Conservation (phyloP, 2,888 invertebrate genomes). For the Diachrysia chrysitis region DNA sequence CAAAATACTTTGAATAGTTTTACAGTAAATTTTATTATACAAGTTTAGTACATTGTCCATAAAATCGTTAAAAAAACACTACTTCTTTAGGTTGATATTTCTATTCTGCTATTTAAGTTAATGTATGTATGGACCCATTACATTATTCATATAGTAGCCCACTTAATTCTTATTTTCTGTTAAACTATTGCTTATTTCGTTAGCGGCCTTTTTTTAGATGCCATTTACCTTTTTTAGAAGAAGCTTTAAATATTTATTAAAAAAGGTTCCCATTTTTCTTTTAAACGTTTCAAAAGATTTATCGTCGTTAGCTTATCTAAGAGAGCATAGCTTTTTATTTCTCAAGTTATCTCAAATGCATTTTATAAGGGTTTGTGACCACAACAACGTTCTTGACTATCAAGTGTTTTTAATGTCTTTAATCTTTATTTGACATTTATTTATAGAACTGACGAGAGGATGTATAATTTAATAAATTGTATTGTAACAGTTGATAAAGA, state of each 20-base stretch:
- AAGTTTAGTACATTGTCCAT: no score
- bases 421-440: conserved; percentile 6
- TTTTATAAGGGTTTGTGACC: conserved; percentile 39
- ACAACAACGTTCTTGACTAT: conserved; percentile 2
- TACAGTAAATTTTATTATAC: no score
- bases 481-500: no score
- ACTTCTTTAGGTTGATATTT: no score
- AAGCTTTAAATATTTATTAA: conserved; percentile 32
- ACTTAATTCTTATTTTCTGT: no score
- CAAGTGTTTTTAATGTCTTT: not conserved
- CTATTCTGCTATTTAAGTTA: no score
- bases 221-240: conserved; percentile 23
- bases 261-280: conserved; percentile 42
- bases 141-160: no score
- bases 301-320: conserved; percentile 50
- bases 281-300: conserved; percentile 50
- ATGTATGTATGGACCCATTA: no score
- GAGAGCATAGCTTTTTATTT: conserved; percentile 49
- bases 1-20: no score
- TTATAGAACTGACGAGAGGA: not conserved
- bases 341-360: conserved; percentile 48
- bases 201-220: conserved; percentile 22
- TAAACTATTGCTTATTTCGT: not conserved
- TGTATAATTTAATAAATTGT: not conserved
- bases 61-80: no score